Base-by-base conservation (phyloP, 2,113 vertebrate species). In the Acanthisitta chloris region DNA sequence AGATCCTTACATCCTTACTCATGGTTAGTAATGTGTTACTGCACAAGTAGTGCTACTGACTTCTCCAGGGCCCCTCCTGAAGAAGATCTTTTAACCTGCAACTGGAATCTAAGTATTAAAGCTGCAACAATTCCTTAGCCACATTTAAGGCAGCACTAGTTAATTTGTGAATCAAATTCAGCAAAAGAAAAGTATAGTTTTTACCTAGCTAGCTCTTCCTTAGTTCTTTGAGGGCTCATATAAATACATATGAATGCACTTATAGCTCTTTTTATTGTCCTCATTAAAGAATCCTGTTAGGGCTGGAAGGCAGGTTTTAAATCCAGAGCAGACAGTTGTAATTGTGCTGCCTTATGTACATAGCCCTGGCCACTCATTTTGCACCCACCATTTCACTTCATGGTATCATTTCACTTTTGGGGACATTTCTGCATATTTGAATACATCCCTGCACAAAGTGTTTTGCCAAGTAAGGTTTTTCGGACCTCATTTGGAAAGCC, bases 301-400 rank as follows among this genome's bases (percentile, higher is more conserved):
- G 64, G 25, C 77, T 81, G 77, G 76, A 67, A 95, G 64, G 82
- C 76, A 48, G 62, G 34, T 92, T 97, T 94, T 81, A 92, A 94
- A 86, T 74, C 67, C 94, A 84, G 67, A 93, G 64, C 64, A 90
- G 82, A 88, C 26, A 74, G 59, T 45, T 90, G 77, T 81, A 78
- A 88, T 70, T 90, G 36, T 78, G 18, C 59, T 93, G 79, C 82
- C 71, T 77, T 71, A 70, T 94, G 67, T 76, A 76, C 45, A 38
- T 20, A 85, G 74, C 70, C 66, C 83, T 87, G 70, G 33, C 87
- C 89, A 85, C 69, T 95, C 86, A 74, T 97, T 96, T 90, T 93
- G 77, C 70, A 95, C 90, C 87, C 89, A 80, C 49, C 90, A 85
- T 96, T 96, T 96, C 84, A 94, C 87, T 94, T 96, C 91, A 94